phyloP scores from a whole-genome alignment of 2,797 vertebrate genomes.

The Gobionotothen gibberifrons region DNA sequence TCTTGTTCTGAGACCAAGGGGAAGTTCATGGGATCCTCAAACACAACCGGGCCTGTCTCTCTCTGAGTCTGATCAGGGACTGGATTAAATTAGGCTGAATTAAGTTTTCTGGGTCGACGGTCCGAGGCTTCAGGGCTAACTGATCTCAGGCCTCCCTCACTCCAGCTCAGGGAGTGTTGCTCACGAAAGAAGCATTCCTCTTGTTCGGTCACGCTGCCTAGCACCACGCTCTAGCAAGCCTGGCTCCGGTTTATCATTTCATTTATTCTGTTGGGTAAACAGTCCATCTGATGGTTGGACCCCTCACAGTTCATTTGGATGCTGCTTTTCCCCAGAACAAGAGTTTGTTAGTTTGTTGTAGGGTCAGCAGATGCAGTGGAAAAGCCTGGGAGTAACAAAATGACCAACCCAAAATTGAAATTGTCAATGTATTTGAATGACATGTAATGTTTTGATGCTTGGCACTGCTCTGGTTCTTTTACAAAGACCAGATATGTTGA shows the following conservation, averaged over 20 bases:
- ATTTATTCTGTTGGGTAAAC: conserved; percentile 76
- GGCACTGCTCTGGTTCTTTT: conserved; percentile 36
- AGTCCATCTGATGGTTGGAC: conserved; percentile 52
- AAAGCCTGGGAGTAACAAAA: conserved; percentile 49
- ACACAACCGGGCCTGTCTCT: conserved; percentile 22
- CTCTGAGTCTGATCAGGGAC: conserved; percentile 42
- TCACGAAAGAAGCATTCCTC: conserved; percentile 72
- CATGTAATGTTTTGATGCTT: conserved; percentile 43
- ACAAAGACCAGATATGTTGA: conserved; percentile 16
- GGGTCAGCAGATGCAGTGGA: conserved; percentile 54
- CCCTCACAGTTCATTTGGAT: conserved; percentile 34
- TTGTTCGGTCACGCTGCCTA: conserved; percentile 69
- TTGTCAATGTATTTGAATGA: conserved; percentile 55
- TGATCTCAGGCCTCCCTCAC: conserved; percentile 57
- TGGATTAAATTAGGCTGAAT: conserved; percentile 70
- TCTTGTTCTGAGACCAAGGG: conserved; percentile 53
- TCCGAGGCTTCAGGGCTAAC: conserved; percentile 52
- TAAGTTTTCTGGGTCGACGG: conserved; percentile 62
- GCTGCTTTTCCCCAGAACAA: conserved; percentile 23
- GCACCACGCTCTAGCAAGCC: conserved; percentile 58
- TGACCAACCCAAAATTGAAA: conserved; percentile 63
- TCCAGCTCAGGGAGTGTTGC: conserved; percentile 58
- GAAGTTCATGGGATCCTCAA: conserved; percentile 50
- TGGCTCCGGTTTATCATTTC: conserved; percentile 67
- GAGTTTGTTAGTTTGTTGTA: conserved; percentile 56